Base-by-base conservation (phyloP, 2,888 invertebrate genomes). In the Agrochola lota region DNA sequence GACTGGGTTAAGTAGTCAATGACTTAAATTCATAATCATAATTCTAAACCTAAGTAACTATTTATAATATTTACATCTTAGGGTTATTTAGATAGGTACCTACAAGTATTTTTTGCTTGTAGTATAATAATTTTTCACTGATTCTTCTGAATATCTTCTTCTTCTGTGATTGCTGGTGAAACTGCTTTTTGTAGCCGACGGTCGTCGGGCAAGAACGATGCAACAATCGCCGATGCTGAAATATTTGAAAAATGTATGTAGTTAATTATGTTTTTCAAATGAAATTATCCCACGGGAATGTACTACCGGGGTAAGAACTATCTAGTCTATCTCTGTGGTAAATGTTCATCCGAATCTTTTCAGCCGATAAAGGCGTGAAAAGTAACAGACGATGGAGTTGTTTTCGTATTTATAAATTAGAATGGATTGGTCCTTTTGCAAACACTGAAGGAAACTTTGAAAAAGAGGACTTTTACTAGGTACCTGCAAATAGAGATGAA, bases 401-500 rank as follows among this genome's bases (percentile, higher is more conserved):
- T 26, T 46, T 26, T 46, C 20, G 26, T 3, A 46, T 43, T 4
- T 43, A n/a, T 46, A 1, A 11, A 66, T 26, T 26, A 11, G 7
- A 7, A 20, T 43, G 20, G 11, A 46, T 26, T 66, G 23, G 15
- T 15, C 7, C 15, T 57, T 26, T 71, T 55, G 15, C 46, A 15
- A 60, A 43, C 2, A 43, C 2, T 57, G 5, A 57, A 30, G 43
- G 17, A 46, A 57, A 77, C 23, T 4, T 30, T 20, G n/a, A 35
- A 20, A 20, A 59, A 67, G 9, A 23, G 0, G 3, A 66, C 12
- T 26, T 49, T 6, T 46, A 62, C 95, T 85, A 46, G 46, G 46
- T 46, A 17, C 95, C 85, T n/a, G 96, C 91, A 75, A 96, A 95
- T 46, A 97, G 85, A 1, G 91, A 91, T 0, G 97, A 94, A 81